A percentile compares a stretch with the other conserved stretches of the same genome.
Conservation (phyloP, 2,797 vertebrate genomes). For the Protosalanx chinensis region DNA sequence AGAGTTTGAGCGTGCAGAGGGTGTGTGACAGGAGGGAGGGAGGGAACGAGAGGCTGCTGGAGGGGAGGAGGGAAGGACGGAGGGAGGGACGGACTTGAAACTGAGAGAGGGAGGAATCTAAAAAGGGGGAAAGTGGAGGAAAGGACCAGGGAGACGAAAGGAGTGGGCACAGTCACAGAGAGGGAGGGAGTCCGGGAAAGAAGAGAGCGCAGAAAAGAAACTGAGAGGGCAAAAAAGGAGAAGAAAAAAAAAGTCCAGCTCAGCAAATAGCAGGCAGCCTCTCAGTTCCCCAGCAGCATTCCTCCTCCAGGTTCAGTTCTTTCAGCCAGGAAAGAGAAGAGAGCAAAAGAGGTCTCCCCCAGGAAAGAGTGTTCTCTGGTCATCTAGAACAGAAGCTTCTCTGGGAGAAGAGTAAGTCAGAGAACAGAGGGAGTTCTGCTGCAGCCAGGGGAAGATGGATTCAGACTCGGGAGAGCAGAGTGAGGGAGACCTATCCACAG, state of each 20-base stretch:
- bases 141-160: constrained; percentile 54
- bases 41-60: constrained; percentile 52
- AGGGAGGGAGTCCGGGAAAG: constrained; percentile 3
- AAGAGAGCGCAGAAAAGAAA: constrained; percentile 5
- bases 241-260: constrained; percentile 51
- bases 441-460: constrained; percentile 81
- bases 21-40: constrained; percentile 50
- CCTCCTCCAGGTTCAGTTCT: constrained; percentile 63
- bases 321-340: constrained; percentile 39
- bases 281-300: constrained; percentile 53
- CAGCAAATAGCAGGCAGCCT: constrained; percentile 57
- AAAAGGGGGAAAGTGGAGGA: constrained; percentile 50
- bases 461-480: constrained; percentile 95
- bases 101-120: constrained; percentile 49
- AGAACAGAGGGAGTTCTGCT: constrained; percentile 42
- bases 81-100: constrained; percentile 45
- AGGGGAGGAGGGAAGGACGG: constrained; percentile 31
- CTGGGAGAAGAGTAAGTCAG: constrained; percentile 16
- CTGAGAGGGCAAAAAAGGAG: constrained; percentile 26
- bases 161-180: constrained; percentile 46
- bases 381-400: not conserved
- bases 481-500: constrained; percentile 89
- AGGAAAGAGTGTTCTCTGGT: constrained; percentile 24
- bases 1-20: constrained; percentile 39
- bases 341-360: constrained; percentile 2